Evolutionary conservation across 2,888 invertebrate genomes (phyloP), one percentile per base, ranked within the genome.

Genomic region (Capitulum mitella): DNA sequence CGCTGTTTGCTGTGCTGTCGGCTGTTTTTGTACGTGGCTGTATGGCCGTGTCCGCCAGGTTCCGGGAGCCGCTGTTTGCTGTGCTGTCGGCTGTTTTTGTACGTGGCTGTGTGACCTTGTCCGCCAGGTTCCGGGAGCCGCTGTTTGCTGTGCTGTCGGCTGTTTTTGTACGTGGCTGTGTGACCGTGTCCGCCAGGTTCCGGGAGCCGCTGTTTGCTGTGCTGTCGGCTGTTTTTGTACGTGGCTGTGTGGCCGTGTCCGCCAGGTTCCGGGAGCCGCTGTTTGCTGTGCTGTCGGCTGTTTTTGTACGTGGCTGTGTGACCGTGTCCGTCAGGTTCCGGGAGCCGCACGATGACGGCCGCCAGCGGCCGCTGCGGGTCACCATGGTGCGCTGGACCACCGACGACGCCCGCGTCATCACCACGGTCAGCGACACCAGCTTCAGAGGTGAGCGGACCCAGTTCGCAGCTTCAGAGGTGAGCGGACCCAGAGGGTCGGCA

Each of bases 371-470:
- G 83, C 85, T 90, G 19, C 91, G 92, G 87, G 97, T 98, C 26
- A 96, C 96, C 1, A 98, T 98, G 97, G 96, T 98, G 12, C 92
- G 92, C 80, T 99, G 98, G 98, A 94, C 93, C 85, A 89, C 90
- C 80, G 93, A 94, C 80, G 98, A 99, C 86, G 89, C 90, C 70
- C 92, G 90, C 86, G 92, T 94, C 46, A 90, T 98, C 78, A 98
- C 97, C 0, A 96, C 98, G 0, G 95, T 95, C 48, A 95, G 92
- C 82, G 97, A 98, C 86, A 89, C 90, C 84, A 90, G 92, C 19
- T 87, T 93, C 74, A 90, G 91, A 76, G 76, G 76, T 76, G 0
- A 16, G 64, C n/a, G n/a, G n/a, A n/a, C n/a, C n/a, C n/a, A n/a
- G n/a, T n/a, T n/a, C n/a, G n/a, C n/a, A n/a, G n/a, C n/a, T n/a